These are phyloP conservation scores for Micropterix aruncella DNA, from an alignment of 2,888 invertebrate species.

Conservation along the genomic window DNA sequence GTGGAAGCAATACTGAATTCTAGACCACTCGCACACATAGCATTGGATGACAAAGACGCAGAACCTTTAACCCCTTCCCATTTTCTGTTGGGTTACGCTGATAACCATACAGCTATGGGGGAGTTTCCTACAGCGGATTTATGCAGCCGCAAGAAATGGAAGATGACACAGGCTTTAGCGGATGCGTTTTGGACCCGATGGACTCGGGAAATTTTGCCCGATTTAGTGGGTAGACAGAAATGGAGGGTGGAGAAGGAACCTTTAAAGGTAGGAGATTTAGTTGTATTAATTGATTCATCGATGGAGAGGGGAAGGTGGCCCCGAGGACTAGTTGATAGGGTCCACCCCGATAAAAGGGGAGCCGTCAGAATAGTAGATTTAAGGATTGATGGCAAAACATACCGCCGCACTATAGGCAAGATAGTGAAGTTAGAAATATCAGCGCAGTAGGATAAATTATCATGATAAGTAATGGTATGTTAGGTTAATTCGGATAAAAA, in stretches of 20 bases:
- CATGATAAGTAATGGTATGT: too few species aligned
- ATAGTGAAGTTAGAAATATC: too few species aligned
- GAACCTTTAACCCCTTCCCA: too few species aligned
- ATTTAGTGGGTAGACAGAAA: constrained; percentile 5
- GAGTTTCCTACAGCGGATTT: too few species aligned
- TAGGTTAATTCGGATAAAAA: too few species aligned
- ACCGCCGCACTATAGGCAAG: constrained; percentile 5
- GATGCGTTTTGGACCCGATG: constrained; percentile 10
- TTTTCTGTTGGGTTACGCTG: too few species aligned
- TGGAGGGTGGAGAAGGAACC: constrained; percentile 5
- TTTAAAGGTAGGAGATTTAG: constrained; percentile 8
- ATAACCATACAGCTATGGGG: too few species aligned
- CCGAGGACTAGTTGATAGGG: constrained; percentile 1
- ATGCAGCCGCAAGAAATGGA: constrained; percentile 7
- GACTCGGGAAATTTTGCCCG: constrained; percentile 8
- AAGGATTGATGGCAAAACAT: constrained; percentile 3
- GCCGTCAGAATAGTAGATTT: constrained; percentile 7
- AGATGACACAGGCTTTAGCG: constrained; percentile 6
- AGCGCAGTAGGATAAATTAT: too few species aligned
- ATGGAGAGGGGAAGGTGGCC: constrained; percentile 6
- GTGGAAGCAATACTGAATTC: too few species aligned
- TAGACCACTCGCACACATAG: too few species aligned
- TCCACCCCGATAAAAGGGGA: constrained; percentile 5
- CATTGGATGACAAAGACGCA: too few species aligned
- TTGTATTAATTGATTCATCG: constrained; percentile 6